These are phyloP conservation scores for Lepidotrigona ventralis DNA, from an alignment of 1,140 invertebrate genomes.

Conservation along the genomic window DNA sequence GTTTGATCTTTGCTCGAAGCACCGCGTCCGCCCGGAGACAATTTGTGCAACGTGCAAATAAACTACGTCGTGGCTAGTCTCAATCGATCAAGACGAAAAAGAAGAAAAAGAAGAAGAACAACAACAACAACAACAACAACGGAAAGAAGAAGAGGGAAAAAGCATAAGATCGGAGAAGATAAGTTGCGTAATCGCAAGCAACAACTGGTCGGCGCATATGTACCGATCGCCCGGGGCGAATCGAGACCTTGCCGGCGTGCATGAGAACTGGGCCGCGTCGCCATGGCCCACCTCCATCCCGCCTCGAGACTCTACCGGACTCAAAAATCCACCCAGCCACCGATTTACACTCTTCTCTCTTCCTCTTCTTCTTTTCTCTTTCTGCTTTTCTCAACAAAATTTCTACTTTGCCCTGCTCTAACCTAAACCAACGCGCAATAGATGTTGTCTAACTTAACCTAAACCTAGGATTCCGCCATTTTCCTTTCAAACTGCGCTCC, in stretches of 20 bases:
- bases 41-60: slow-evolving; percentile 20
- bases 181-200: slow-evolving; percentile 72
- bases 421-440: no score
- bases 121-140: slow-evolving; percentile 1
- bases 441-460: no score
- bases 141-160: slow-evolving; percentile 29
- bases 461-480: no score
- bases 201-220: slow-evolving; percentile 69
- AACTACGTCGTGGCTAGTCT: not conserved
- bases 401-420: no score
- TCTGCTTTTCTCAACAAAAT: no score
- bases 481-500: no score
- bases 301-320: not conserved
- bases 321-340: slow-evolving; percentile 41
- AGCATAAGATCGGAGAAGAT: slow-evolving; percentile 39
- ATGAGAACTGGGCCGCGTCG: slow-evolving; percentile 78
- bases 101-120: not conserved
- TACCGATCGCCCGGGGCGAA: slow-evolving; percentile 71
- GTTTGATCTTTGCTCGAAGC: slow-evolving; percentile 20
- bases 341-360: slow-evolving; percentile 35
- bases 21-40: not conserved
- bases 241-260: slow-evolving; percentile 75
- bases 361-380: no score
- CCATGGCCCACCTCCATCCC: slow-evolving; percentile 18
- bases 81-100: no score